Conservation (phyloP, 2,113 vertebrate species). For the Stictonetta naevosa region DNA sequence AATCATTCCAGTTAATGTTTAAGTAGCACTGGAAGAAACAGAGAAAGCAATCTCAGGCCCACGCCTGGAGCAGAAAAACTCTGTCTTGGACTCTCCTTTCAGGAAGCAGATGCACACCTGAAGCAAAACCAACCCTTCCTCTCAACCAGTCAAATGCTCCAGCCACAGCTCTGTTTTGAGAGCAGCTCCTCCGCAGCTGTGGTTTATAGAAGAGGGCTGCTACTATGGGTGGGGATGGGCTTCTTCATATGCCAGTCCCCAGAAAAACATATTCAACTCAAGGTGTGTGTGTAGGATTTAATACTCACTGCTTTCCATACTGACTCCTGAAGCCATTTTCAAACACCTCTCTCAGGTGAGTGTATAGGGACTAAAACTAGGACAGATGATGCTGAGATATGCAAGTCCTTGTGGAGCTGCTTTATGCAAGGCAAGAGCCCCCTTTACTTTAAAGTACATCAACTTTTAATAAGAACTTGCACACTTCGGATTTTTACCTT, state of each 20-base stretch:
- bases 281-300: not conserved
- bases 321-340: not conserved
- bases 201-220: not conserved
- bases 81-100: not conserved
- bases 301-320: not conserved
- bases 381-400: not conserved
- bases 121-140: not conserved
- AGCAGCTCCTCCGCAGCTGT: not conserved
- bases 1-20: slow-evolving; percentile 10
- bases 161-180: rapidly evolving
- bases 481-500: not conserved
- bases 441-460: not conserved
- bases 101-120: not conserved
- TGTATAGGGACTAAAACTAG: not conserved
- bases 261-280: not conserved
- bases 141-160: not conserved
- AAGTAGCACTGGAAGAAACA: not conserved
- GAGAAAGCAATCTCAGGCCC: not conserved
- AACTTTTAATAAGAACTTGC: not conserved
- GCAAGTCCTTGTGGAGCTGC: not conserved
- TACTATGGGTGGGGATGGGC: not conserved
- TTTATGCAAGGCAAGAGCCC: not conserved
- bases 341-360: not conserved
- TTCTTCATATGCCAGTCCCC: not conserved
- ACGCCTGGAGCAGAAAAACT: not conserved